Percentiles rank a stretch among this genome's conserved stretches.
These are phyloP conservation scores for Drosophila robusta DNA, from an alignment of 2,888 invertebrate genomes.

Conservation along the genomic window DNA sequence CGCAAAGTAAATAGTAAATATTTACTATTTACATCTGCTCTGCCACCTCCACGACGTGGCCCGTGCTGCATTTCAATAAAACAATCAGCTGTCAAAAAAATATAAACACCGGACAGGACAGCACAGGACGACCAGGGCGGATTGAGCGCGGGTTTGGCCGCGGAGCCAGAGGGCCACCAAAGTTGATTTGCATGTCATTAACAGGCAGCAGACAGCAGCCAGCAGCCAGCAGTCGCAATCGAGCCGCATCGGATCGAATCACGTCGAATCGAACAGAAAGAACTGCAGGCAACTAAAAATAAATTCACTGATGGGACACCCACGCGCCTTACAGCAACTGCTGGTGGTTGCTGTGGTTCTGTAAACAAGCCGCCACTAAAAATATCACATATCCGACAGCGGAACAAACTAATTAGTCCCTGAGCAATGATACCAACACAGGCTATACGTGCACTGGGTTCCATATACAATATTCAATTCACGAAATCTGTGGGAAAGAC, in stretches of 20 bases:
- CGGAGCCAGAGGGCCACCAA: constrained; percentile 57
- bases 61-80: constrained; percentile 63
- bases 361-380: constrained; percentile 68
- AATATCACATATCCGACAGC: constrained; percentile 66
- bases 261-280: constrained; percentile 24
- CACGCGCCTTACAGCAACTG: constrained; percentile 2
- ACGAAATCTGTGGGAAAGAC: constrained; percentile 49
- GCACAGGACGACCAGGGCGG: background rate
- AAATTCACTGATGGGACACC: constrained; percentile 24
- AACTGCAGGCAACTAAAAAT: constrained; percentile 64
- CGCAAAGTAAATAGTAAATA: constrained; percentile 65
- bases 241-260: constrained; percentile 47
- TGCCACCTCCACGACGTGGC: constrained; percentile 37
- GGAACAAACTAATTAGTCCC: constrained; percentile 56
- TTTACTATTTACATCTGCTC: constrained; percentile 59
- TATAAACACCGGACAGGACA: constrained; percentile 35
- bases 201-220: constrained; percentile 52
- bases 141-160: constrained; percentile 3
- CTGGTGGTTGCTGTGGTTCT: constrained; percentile 21
- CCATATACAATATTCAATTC: constrained; percentile 17
- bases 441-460: background rate
- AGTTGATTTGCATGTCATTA: constrained; percentile 78
- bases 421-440: constrained; percentile 20
- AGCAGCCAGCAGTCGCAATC: constrained; percentile 56
- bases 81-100: constrained; percentile 66